Base-by-base conservation (phyloP, 2,797 vertebrate species). In the Odontamblyopus rebecca region DNA sequence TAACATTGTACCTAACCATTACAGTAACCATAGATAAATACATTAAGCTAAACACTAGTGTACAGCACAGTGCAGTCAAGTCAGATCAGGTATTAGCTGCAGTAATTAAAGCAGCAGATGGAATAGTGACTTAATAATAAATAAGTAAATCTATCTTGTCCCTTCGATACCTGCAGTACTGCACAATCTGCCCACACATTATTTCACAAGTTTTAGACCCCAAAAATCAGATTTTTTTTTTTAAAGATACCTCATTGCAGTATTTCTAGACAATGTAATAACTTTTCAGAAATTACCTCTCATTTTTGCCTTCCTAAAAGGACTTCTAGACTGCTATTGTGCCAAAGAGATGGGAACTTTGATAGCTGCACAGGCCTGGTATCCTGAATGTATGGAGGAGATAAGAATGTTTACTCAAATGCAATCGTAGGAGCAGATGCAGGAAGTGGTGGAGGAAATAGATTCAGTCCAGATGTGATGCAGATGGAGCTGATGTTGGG, bases 401-500 rank as follows among this genome's bases (percentile, higher is more conserved):
- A 68, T 68, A 68, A 68, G 35, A 41, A 13, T 68, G 54, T 68
- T 68, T 68, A 68, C 67, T 57, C 29, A 57, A 68, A 59, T 27
- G 53, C 54, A 68, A 27, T 57, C 23, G 54, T 44, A 15, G 54
- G 32, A 68, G 23, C 67, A 68, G 67, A 68, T 68, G 67, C 67
- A 68, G 67, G 67, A 68, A 57, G 67, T 15, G n/a, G 19, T 44
- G 54, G 54, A 68, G 66, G 66, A 68, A 68, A 56, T 68, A 68
- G 67, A 68, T 68, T 57, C 30, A 59, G 53, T n/a, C n/a, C 53
- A 68, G 54, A 68, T 68, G 67, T 68, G 59, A 68, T 38, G 35
- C 67, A 68, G 67, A 68, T 68, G 67, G 67, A 59, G 23, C 13
- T 9, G 67, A 68, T 57, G 27, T 18, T 41, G 56, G 23, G 54